Evolutionary conservation across 1,140 invertebrate species (phyloP).

Genomic region (Euglossa dilemma): DNA sequence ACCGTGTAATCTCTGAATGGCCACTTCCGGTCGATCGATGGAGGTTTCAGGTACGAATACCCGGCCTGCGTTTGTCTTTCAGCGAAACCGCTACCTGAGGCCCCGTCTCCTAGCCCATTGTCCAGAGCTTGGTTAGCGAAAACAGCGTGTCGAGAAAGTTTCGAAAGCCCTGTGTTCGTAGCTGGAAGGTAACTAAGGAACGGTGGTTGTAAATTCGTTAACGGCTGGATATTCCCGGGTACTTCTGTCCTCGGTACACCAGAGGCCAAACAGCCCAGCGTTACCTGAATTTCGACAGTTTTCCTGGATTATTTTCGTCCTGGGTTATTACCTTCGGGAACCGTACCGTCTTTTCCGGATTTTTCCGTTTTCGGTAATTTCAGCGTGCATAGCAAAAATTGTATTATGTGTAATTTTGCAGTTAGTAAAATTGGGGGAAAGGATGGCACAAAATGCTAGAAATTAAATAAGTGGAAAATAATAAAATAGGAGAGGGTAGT

Average conservation of each 20-base stretch:
- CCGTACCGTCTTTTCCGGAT: too few species aligned
- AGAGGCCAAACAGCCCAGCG: constrained; percentile 21
- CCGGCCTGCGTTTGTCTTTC: constrained; percentile 23
- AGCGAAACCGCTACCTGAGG: not conserved
- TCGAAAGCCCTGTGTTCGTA: constrained; percentile 15
- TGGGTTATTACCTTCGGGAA: too few species aligned
- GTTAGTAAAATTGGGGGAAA: too few species aligned
- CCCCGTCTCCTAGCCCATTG: constrained; percentile 5
- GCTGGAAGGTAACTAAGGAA: constrained; percentile 33
- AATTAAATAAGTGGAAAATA: too few species aligned
- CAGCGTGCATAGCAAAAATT: too few species aligned
- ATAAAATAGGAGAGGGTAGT: too few species aligned
- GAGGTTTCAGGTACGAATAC: constrained; percentile 33
- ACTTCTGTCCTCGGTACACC: constrained; percentile 41
- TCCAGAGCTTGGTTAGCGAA: constrained; percentile 19
- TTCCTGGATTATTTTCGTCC: not conserved
- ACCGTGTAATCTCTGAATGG: constrained; percentile 13
- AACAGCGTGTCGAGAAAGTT: constrained; percentile 45
- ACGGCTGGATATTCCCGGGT: constrained; percentile 9
- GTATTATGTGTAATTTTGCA: too few species aligned
- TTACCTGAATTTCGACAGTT: constrained; percentile 48
- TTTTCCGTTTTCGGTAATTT: too few species aligned
- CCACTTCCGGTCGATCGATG: constrained; percentile 16
- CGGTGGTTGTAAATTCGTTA: constrained; percentile 24
- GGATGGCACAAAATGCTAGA: too few species aligned